Evolutionary conservation across 1,140 invertebrate species (phyloP), one percentile per base, ranked within the genome.

Genomic region (Drosophila baimaii): DNA sequence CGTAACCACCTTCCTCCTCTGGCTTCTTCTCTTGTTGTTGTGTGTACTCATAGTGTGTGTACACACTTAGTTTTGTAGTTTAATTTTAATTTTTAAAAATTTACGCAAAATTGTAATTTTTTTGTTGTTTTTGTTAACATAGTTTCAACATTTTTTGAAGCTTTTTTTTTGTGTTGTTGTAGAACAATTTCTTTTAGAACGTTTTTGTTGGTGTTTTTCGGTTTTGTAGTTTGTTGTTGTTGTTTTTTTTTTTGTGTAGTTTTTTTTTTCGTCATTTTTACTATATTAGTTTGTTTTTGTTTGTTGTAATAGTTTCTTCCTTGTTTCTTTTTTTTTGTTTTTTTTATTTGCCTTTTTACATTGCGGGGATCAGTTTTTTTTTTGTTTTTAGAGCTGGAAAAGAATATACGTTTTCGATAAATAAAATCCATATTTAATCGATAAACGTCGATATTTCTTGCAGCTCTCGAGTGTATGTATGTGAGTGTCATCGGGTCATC

Each of bases 301-400:
- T 66, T 85, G 58, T 68, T 86, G 59, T 79, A 83, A 88, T 81
- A 85, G 82, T 86, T 83, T 83, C 76, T 68, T 75, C 37, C 55
- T 29, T 29, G n/a, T 59, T 72, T 17, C 21, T 59, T 65, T 56
- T 55, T 56, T 31, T 59, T 57, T 59, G 55, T 64, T 4, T 17
- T 51, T 54, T 35, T 33, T 52, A 15, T 33, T 75, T 84, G 52
- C 77, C 70, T 89, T 90, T 89, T 85, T 90, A 90, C 77, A 84
- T 89, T 54, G 51, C 51, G 71, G 69, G 31, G 76, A 52, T 81
- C 35, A 37, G 65, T 54, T 69, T 76, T 63, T 13, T 10, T 2
- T 6, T 19, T 54, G 73, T 76, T 63, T 13, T 10, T 2, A 10
- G 31, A 54, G 51, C 51, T 23, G 51, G 13, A 54, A 54, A 54